These are phyloP conservation scores for Neosilurus hyrtlii DNA, from an alignment of 2,797 vertebrate species.

Conservation along the genomic window DNA sequence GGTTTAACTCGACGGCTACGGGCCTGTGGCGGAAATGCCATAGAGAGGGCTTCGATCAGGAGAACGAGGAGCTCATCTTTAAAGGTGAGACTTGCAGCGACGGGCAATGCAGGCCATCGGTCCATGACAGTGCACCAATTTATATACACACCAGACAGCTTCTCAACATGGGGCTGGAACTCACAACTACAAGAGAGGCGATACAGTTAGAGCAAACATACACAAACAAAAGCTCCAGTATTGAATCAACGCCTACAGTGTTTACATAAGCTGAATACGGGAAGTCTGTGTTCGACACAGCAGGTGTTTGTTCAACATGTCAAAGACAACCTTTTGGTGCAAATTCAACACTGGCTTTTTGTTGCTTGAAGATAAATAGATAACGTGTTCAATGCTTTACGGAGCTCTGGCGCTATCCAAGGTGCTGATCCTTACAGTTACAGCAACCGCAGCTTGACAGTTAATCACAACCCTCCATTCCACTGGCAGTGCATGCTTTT, in stretches of 20 bases:
- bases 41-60: conserved; percentile 82
- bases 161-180: neutral
- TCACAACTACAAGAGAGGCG: neutral
- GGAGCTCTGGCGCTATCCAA: conserved; percentile 66
- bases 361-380: conserved; percentile 5
- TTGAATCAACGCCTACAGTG: conserved; percentile 3
- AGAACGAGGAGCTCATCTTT: conserved; percentile 86
- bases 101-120: neutral
- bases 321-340: neutral
- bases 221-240: neutral
- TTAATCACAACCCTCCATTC: conserved; percentile 51
- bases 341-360: neutral
- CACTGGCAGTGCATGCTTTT: neutral
- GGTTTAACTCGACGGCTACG: conserved; percentile 86
- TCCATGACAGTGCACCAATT: neutral
- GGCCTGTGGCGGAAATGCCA: conserved; percentile 89
- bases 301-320: neutral
- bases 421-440: conserved; percentile 72
- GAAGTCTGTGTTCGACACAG: neutral
- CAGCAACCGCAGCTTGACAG: neutral
- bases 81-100: conserved; percentile 74
- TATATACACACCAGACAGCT: conserved; percentile 4
- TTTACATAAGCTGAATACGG: conserved; percentile 8
- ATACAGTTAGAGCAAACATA: conserved; percentile 10
- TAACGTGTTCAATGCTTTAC: neutral